Conservation (phyloP, 53 echinoderm and acorn worm species). For the Holothuria scabra region DNA sequence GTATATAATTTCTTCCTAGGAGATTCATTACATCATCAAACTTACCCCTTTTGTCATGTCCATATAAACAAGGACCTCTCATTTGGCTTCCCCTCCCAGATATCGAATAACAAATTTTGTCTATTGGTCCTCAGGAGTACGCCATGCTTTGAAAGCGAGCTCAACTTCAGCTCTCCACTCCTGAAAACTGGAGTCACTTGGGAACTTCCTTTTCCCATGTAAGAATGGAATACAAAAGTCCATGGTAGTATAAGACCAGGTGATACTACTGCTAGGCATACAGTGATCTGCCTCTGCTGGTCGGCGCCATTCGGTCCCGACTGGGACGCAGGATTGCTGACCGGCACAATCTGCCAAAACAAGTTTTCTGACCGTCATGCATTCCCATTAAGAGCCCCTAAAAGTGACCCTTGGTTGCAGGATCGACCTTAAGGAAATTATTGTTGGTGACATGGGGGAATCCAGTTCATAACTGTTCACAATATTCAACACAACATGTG, state of each 20-base stretch:
- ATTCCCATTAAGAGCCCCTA: too few species aligned
- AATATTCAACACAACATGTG: too few species aligned
- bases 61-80: slow-evolving; percentile 42
- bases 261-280: too few species aligned
- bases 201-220: not conserved
- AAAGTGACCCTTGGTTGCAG: too few species aligned
- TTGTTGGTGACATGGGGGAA: too few species aligned
- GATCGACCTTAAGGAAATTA: too few species aligned
- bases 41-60: not conserved
- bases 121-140: slow-evolving; percentile 31
- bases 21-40: slow-evolving; percentile 11
- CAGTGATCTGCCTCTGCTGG: too few species aligned
- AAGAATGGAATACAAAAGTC: slow-evolving; percentile 37
- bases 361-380: too few species aligned
- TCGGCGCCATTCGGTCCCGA: too few species aligned
- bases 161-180: slow-evolving; percentile 27
- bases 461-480: too few species aligned
- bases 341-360: too few species aligned
- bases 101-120: slow-evolving; percentile 5
- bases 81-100: slow-evolving; percentile 43
- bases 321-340: too few species aligned
- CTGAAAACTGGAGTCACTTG: slow-evolving; percentile 2
- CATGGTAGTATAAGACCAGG: slow-evolving; percentile 38
- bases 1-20: slow-evolving; percentile 1
- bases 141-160: slow-evolving; percentile 35